Evolutionary conservation across 2,888 invertebrate genomes (phyloP).

Genomic region (Eledone cirrhosa): DNA sequence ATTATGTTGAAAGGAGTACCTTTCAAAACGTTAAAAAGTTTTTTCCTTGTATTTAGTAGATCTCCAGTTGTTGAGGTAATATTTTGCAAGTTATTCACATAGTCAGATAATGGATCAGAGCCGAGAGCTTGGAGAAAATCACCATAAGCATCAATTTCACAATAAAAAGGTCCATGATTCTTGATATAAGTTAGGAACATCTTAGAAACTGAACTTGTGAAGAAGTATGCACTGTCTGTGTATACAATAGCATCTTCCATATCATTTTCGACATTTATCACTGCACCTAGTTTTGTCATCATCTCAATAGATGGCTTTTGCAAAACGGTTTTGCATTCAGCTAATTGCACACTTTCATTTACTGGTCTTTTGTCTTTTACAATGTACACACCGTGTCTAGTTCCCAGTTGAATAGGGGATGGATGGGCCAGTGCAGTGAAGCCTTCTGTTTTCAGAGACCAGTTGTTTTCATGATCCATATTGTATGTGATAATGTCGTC

Average conservation of each 20-base stretch:
- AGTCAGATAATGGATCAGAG: slow-evolving; percentile 52
- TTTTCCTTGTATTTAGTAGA: slow-evolving; percentile 52
- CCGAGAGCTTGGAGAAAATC: slow-evolving; percentile 68
- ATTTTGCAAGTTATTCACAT: slow-evolving; percentile 58
- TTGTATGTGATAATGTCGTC: slow-evolving; percentile 68
- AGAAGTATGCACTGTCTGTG: slow-evolving; percentile 69
- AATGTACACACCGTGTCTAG: slow-evolving; percentile 69
- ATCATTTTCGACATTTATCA: neutral
- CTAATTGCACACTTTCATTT: slow-evolving; percentile 41
- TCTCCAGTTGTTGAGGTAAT: slow-evolving; percentile 51
- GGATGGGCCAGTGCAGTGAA: slow-evolving; percentile 69
- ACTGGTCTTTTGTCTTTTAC: slow-evolving; percentile 47
- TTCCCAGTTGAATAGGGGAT: slow-evolving; percentile 65
- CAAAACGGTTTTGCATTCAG: slow-evolving; percentile 65
- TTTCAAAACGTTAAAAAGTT: slow-evolving; percentile 59
- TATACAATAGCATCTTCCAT: slow-evolving; percentile 51
- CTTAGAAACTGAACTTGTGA: slow-evolving; percentile 62
- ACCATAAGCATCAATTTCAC: slow-evolving; percentile 69
- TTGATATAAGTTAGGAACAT: slow-evolving; percentile 61
- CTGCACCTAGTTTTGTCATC: slow-evolving; percentile 53
- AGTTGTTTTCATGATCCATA: slow-evolving; percentile 43
- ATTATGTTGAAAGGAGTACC: slow-evolving; percentile 59
- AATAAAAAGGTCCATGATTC: slow-evolving; percentile 55
- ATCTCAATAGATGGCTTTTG: slow-evolving; percentile 66
- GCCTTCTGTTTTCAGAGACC: slow-evolving; percentile 56